Base-by-base conservation (phyloP, 1,140 invertebrate species). In the Dermatophagoides farinae region DNA sequence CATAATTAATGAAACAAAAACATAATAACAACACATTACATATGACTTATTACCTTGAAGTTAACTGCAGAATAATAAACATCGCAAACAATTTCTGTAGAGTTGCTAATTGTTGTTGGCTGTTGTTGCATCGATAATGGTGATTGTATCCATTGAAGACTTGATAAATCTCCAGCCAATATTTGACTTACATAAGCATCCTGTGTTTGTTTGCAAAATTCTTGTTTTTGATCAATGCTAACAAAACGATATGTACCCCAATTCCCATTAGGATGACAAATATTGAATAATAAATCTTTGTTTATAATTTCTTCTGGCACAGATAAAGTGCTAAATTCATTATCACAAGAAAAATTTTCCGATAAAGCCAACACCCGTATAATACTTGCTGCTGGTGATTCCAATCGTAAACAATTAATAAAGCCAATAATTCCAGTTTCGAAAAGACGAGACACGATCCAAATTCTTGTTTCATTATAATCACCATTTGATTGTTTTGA, bases 101-200 rank as follows among this genome's bases (percentile, higher is more conserved):
- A 1, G 12, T 46, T 39, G 8, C 74, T 71, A 6, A 5, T 70
- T 64, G 41, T 70, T 44, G 31, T 12, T 20, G 18, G 4, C 6
- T 16, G 10, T 40, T 18, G 25, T 11, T 6, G n/a, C 18, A 54
- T 50, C 60, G 65, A 70, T 57, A 74, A 51, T 46, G 49, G 82
- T 53, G 84, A 84, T 75, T 96, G 87, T 64, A 96, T 85, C 92
- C 92, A 97, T 61, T 80, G 80, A 18, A 97, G 75, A 68, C 87
- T 92, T 1, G 88, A 82, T 40, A 97, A 76, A 72, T 97, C 92
- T 62, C 89, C 66, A 65, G 88, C 78, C 2, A 80, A 82, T 49
- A 90, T 68, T 5, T 88, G 82, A 71, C 97, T 96, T 11, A 97
- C 82, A 69, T 89, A 95, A 14, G 91, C 90, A 72, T 95, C 85